These are phyloP conservation scores for Zygogramma bicolorata DNA, from an alignment of 2,888 invertebrate species.

Conservation along the genomic window DNA sequence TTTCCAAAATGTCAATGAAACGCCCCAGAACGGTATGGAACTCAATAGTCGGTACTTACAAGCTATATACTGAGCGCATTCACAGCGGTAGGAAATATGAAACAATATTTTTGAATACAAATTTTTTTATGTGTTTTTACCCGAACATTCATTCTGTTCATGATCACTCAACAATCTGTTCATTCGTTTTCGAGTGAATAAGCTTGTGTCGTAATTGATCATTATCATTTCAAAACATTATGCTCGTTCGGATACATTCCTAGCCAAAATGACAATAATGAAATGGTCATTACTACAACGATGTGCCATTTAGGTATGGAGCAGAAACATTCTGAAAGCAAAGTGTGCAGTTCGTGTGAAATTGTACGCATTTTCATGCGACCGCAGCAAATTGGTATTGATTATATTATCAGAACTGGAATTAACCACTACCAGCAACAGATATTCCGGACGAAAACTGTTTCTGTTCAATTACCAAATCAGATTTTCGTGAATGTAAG, in stretches of 20 bases:
- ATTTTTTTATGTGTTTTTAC: no score
- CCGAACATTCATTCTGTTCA: not conserved
- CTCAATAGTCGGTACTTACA: no score
- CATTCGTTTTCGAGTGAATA: not conserved
- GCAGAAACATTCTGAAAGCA: conserved; percentile 31
- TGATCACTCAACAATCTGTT: not conserved
- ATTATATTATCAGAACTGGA: conserved; percentile 30
- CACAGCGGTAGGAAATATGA: no score
- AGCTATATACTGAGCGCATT: no score
- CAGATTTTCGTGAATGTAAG: no score
- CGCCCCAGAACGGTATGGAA: no score
- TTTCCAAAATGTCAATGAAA: no score
- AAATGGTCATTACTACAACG: conserved; percentile 29
- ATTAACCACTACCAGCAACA: conserved; percentile 24
- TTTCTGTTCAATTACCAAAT: no score
- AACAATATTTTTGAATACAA: no score
- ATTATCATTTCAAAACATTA: not conserved
- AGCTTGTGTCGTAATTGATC: not conserved
- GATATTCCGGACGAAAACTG: conserved; percentile 9
- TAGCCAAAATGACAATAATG: conserved; percentile 27
- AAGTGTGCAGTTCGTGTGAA: conserved; percentile 36
- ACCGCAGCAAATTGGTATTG: conserved; percentile 39
- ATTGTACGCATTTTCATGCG: conserved; percentile 36
- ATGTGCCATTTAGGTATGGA: conserved; percentile 15
- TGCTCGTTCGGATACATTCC: not conserved